Evolutionary conservation across 2,888 invertebrate species (phyloP).

Genomic region (Epistrophe grossulariae): DNA sequence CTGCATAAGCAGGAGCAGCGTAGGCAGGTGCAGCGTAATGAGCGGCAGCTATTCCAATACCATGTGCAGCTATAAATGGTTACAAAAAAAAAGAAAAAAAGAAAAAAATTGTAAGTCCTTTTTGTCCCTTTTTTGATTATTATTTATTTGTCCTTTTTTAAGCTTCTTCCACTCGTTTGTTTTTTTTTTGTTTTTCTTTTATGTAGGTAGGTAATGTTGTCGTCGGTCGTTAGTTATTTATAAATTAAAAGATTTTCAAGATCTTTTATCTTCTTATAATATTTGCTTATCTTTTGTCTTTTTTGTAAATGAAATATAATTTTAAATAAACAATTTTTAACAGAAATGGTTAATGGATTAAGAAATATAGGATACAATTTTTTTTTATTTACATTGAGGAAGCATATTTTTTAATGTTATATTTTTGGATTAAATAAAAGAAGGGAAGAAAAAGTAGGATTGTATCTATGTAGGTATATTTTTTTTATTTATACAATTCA

Average conservation of each 20-base stretch:
- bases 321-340: neutral
- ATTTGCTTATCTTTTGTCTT: neutral
- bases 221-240: neutral
- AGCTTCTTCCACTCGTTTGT: neutral
- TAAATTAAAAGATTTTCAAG: neutral
- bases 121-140: neutral
- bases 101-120: neutral
- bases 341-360: neutral
- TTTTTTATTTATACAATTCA: too few species aligned
- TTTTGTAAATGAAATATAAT: neutral
- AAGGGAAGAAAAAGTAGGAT: too few species aligned
- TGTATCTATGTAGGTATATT: too few species aligned
- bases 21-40: conserved; percentile 80
- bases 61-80: conserved; percentile 25
- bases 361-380: neutral
- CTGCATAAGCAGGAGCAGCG: conserved; percentile 77
- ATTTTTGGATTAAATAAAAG: too few species aligned
- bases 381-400: too few species aligned
- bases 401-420: too few species aligned
- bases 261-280: neutral
- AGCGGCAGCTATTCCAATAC: conserved; percentile 78
- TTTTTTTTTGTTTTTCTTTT: neutral
- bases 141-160: neutral
- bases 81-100: neutral
- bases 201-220: neutral